Percentiles rank a stretch among this genome's conserved stretches.
Conservation (phyloP, 2,113 vertebrate genomes). For the Notothenia rossii region DNA sequence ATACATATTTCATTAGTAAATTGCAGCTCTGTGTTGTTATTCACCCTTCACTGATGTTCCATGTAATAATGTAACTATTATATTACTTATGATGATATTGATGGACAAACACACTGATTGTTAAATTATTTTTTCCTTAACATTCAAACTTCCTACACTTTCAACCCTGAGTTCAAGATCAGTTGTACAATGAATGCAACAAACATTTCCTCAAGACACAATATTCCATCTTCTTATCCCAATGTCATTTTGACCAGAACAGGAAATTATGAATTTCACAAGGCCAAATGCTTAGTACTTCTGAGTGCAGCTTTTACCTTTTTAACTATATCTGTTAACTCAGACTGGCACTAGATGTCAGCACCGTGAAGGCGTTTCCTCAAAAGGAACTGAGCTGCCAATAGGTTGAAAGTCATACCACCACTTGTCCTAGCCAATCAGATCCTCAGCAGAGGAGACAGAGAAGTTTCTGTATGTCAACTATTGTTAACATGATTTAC, state of each 20-base stretch:
- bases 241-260: conserved; percentile 28
- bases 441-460: conserved; percentile 28
- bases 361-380: conserved; percentile 35
- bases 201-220: conserved; percentile 9
- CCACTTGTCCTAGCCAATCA: conserved; percentile 78
- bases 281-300: conserved; percentile 5
- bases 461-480: conserved; percentile 48
- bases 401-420: conserved; percentile 83
- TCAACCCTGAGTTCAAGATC: not conserved
- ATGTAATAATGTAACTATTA: not conserved
- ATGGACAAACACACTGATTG: not conserved
- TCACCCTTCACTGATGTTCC: not conserved
- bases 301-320: not conserved
- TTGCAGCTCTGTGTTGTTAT: not conserved
- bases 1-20: no score
- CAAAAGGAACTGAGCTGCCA: conserved; percentile 33
- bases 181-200: not conserved
- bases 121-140: not conserved
- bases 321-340: conserved; percentile 7
- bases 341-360: conserved; percentile 79
- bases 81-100: not conserved
- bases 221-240: conserved; percentile 3
- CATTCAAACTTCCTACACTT: not conserved
- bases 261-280: not conserved
- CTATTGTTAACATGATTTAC: not conserved